phyloP scores from a whole-genome alignment of 2,797 vertebrate species.

The Anas bernieri region DNA sequence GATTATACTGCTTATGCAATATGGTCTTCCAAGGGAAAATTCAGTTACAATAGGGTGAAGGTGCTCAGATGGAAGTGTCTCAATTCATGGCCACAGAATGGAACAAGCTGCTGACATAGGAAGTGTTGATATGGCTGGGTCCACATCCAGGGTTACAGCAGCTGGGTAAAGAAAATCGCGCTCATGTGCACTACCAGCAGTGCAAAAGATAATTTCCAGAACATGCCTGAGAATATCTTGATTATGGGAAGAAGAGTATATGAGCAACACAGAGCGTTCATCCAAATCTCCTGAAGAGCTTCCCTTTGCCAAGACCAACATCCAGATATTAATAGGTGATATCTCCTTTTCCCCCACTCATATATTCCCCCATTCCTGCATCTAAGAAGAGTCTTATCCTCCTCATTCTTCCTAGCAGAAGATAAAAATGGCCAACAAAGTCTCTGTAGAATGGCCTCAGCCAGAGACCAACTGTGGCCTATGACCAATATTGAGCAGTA shows the following conservation, averaged over 20 bases:
- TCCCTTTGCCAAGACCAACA: neutral
- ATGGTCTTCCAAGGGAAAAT: neutral
- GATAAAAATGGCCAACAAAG: neutral
- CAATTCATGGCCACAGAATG: neutral
- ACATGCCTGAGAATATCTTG: neutral
- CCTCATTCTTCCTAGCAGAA: neutral
- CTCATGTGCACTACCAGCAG: neutral
- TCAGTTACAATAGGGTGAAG: neutral
- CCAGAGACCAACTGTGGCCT: neutral
- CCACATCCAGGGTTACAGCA: neutral
- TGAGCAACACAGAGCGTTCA: neutral
- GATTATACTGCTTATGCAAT: neutral
- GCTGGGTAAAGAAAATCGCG: neutral
- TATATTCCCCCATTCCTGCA: fast-evolving
- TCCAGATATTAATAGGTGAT: neutral
- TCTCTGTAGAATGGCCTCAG: neutral
- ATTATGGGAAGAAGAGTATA: neutral
- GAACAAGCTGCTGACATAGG: neutral
- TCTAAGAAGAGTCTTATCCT: neutral
- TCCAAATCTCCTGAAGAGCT: neutral
- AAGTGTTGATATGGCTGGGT: neutral
- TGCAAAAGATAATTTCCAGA: neutral
- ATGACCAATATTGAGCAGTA: neutral
- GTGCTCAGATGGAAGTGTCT: neutral
- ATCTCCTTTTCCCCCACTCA: neutral